Base-by-base conservation (phyloP, 2,888 invertebrate genomes). In the Stenotaenia linearis region DNA sequence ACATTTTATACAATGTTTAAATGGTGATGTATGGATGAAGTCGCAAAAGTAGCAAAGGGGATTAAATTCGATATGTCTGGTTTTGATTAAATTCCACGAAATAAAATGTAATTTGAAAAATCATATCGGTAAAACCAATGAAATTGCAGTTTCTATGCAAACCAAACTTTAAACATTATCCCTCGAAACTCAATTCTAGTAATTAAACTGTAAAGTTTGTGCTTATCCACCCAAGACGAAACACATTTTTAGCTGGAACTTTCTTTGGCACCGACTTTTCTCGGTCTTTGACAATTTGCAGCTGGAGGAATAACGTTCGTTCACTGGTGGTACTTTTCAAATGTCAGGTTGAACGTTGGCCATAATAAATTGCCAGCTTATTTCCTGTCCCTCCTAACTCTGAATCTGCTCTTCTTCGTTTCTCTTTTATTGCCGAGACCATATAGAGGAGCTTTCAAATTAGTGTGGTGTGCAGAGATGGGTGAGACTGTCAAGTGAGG, bases 311-410 rank as follows among this genome's bases (percentile, higher is more conserved):
- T 50, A 50, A n/a, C 18, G 18, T 50, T 18, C 7, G 50, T 69
- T 69, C 69, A 10, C 9, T 28, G 50, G 50, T 69, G 69, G 69
- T 28, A 50, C n/a, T 69, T 69, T 69, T 69, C 25, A 69, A 28
- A 69, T 28, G 69, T 69, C 69, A 69, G 25, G 69, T 69, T 69
- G 25, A 69, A 28, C 28, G 25, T 25, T 69, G 28, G 69, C 69
- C 69, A 69, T 69, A 69, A 69, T 69, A 69, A 69, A 69, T 69
- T 69, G 69, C 28, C 28, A 69, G 69, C 69, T 69, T 69, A 69
- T 69, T 69, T 69, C 69, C 69, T 69, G 69, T 28, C 23, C 69
- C 28, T 18, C 50, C 50, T 50, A 50, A 50, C 69, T 69, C 69
- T 9, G 69, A 69, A 69, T 69, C 69, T 69, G 69, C 69, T 69